Percentiles rank a stretch among this genome's conserved stretches.
Evolutionary conservation across 2,113 vertebrate species (phyloP).

Genomic region (Megaceryle torquata): DNA sequence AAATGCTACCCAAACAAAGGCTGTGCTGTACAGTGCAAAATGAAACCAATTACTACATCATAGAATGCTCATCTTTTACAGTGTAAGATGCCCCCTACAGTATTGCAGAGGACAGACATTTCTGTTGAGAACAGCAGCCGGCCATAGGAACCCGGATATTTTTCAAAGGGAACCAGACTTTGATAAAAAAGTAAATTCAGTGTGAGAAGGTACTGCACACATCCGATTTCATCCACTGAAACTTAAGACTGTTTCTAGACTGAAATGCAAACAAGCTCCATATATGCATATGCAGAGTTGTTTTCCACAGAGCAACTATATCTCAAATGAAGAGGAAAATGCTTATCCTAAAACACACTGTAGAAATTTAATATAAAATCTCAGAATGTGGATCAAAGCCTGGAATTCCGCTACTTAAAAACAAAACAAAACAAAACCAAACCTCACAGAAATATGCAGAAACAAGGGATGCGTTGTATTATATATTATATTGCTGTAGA

Average conservation of each 20-base stretch:
- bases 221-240: background rate
- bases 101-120: background rate
- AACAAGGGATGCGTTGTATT: background rate
- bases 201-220: background rate
- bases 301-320: background rate
- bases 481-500: background rate
- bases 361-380: background rate
- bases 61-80: constrained; percentile 37
- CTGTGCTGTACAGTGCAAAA: constrained; percentile 45
- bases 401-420: background rate
- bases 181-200: constrained; percentile 4
- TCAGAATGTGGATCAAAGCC: background rate
- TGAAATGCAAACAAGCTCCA: background rate
- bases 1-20: constrained; percentile 65
- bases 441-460: background rate
- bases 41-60: constrained; percentile 61
- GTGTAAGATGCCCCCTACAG: constrained; percentile 58
- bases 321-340: background rate
- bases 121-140: background rate
- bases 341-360: background rate
- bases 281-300: background rate
- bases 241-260: background rate
- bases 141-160: background rate
- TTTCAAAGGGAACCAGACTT: constrained; percentile 11
- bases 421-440: background rate